A percentile compares a stretch with the other conserved stretches of the same genome.
Conservation (phyloP, 2,113 vertebrate species). For the Mixornis gularis region DNA sequence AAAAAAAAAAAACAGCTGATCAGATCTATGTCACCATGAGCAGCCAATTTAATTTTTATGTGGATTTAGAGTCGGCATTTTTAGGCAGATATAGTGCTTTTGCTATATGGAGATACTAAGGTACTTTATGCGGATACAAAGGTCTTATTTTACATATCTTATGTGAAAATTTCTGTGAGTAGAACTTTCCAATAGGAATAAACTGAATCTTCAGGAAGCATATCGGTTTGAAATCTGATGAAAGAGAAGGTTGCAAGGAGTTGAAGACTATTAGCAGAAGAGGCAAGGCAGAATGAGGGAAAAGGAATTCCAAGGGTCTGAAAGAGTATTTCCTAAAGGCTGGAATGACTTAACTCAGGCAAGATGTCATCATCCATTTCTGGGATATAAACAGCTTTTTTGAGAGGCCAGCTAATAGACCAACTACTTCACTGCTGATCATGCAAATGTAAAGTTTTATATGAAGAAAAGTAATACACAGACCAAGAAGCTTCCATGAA, state of each 20-base stretch:
- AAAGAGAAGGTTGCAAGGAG: not conserved
- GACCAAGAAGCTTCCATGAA: not conserved
- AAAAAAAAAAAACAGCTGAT: not conserved
- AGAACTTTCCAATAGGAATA: not conserved
- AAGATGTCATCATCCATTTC: not conserved
- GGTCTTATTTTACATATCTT: not conserved
- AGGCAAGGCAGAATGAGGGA: not conserved
- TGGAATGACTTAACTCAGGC: not conserved
- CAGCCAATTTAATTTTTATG: not conserved
- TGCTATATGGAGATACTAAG: not conserved
- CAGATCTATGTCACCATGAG: not conserved
- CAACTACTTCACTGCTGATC: not conserved
- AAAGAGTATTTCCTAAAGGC: not conserved
- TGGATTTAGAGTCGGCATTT: not conserved
- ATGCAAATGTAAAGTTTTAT: not conserved
- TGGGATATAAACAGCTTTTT: not conserved
- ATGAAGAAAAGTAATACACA: not conserved
- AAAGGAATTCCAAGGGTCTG: not conserved
- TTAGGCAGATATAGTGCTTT: not conserved
- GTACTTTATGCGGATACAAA: not conserved
- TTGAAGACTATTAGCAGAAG: not conserved
- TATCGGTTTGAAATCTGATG: not conserved
- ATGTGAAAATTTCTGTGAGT: not conserved
- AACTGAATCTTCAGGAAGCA: not conserved
- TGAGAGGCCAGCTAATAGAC: not conserved